A percentile compares a stretch with the other conserved stretches of the same genome.
Conservation (phyloP, 2,113 vertebrate species). For the Drymodes brunneopygia region DNA sequence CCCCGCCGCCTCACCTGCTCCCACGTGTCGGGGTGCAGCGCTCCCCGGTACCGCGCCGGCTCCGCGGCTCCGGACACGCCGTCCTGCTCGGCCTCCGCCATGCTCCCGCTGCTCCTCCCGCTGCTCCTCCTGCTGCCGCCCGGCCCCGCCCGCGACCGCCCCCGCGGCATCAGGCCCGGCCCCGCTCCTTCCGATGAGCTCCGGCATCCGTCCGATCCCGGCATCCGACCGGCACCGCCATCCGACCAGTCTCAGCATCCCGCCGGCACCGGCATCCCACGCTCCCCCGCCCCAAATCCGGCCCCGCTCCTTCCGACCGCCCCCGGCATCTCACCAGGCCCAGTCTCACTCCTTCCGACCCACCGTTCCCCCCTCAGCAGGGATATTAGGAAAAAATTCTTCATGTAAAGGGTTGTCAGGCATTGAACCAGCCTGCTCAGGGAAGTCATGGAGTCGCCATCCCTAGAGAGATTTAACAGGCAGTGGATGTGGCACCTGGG, state of each 20-base stretch:
- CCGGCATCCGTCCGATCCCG: too few species aligned
- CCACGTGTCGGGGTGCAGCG: constrained; percentile 20
- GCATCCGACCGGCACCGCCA: not conserved
- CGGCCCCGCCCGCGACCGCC: not conserved
- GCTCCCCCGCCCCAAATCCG: too few species aligned
- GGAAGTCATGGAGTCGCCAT: not conserved
- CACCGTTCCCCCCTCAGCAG: accelerated
- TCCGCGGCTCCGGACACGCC: not conserved
- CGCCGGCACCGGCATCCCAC: not conserved
- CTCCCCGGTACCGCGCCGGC: not conserved
- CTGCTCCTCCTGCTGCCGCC: not conserved
- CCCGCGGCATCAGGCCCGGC: not conserved
- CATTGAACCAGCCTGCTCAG: not conserved
- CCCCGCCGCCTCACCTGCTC: constrained; percentile 10
- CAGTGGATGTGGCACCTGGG: not conserved
- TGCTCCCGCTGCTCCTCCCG: not conserved
- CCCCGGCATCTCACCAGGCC: not conserved
- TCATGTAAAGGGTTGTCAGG: not conserved
- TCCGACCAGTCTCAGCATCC: accelerated
- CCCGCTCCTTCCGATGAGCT: not conserved
- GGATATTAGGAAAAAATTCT: not conserved
- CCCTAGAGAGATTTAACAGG: not conserved
- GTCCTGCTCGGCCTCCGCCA: not conserved
- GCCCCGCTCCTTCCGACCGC: not conserved
- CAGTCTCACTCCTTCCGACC: too few species aligned